A percentile compares a stretch with the other conserved stretches of the same genome.
Evolutionary conservation across 1,140 invertebrate species (phyloP).

Genomic region (Calliopsis andreniformis): DNA sequence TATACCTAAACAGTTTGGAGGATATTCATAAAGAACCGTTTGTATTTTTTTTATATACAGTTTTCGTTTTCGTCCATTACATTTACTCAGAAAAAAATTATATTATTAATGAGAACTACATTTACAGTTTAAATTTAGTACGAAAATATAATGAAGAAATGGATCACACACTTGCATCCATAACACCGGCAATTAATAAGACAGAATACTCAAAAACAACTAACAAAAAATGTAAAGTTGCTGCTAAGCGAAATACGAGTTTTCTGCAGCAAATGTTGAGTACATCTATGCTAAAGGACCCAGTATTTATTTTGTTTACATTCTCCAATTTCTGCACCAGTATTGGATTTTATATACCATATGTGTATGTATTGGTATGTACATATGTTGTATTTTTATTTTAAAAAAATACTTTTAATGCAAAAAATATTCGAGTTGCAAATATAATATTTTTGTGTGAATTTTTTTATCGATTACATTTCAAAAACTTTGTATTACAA

Average conservation of each 20-base stretch:
- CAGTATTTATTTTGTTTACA: conserved; percentile 94
- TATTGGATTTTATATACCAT: conserved; percentile 97
- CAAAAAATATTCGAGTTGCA: neutral
- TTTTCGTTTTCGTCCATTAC: neutral
- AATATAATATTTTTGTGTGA: neutral
- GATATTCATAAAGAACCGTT: conserved; percentile 82
- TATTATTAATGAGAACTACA: too few species aligned
- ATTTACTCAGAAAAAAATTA: neutral
- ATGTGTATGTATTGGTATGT: conserved; percentile 89
- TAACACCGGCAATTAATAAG: conserved; percentile 63
- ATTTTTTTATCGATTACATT: too few species aligned
- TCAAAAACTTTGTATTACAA: neutral
- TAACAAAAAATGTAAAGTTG: conserved; percentile 79
- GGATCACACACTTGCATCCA: conserved; percentile 47
- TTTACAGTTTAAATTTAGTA: conserved; percentile 60
- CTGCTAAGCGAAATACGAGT: conserved; percentile 82
- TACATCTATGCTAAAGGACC: conserved; percentile 90
- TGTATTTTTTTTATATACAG: conserved; percentile 43
- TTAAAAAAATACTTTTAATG: neutral
- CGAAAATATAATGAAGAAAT: conserved; percentile 54
- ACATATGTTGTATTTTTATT: neutral
- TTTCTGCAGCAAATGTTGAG: conserved; percentile 93
- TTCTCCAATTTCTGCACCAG: conserved; percentile 97
- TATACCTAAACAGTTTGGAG: conserved; percentile 91
- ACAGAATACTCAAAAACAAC: conserved; percentile 36